Evolutionary conservation across 2,888 invertebrate species (phyloP), one percentile per base, ranked within the genome.

Genomic region (Netelia inedita): DNA sequence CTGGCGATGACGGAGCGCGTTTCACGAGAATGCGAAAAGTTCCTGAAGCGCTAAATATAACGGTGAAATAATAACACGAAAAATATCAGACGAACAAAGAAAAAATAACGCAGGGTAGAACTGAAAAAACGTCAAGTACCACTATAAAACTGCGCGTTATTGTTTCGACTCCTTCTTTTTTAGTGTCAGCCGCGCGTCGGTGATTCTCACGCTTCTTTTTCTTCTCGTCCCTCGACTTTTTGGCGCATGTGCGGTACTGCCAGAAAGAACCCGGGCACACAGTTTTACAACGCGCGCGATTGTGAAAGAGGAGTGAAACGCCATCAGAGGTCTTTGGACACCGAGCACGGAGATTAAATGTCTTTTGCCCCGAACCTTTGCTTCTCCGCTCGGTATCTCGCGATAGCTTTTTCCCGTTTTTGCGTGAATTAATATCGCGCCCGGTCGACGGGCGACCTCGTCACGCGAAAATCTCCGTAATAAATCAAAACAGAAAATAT

Each of bases 101-200:
- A 19, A 79, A 69, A 28, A 63, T 19, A 46, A 10, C 16, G 3
- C 21, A 19, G 57, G 41, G 41, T 72, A 57, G 41, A 72, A 72
- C 19, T 23, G 10, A 50, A 65, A 28, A 71, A 59, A 69, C 65
- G 57, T 53, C 57, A 72, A 75, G 75, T 75, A 59, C 41, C 79
- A 28, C 57, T 71, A 46, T 65, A 65, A 83, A 83, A 66, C 59
- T 75, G 21, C 35, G 43, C 53, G 79, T 68, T 83, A 59, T 76
- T 80, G 79, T 80, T 80, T 72, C 76, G 19, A 41, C 21, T 53
- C 61, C 68, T 66, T 72, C 65, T 55, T 57, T 55, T 16, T 19
- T 57, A 16, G 19, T 46, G 68, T 16, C 28, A 53, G 14, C 28
- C 1, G 46, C 55, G 16, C 19, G 23, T 35, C 28, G 10, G 10